A percentile compares a stretch with the other conserved stretches of the same genome.
Conservation (phyloP, 1,140 invertebrate genomes). For the Papilio polyxenes region DNA sequence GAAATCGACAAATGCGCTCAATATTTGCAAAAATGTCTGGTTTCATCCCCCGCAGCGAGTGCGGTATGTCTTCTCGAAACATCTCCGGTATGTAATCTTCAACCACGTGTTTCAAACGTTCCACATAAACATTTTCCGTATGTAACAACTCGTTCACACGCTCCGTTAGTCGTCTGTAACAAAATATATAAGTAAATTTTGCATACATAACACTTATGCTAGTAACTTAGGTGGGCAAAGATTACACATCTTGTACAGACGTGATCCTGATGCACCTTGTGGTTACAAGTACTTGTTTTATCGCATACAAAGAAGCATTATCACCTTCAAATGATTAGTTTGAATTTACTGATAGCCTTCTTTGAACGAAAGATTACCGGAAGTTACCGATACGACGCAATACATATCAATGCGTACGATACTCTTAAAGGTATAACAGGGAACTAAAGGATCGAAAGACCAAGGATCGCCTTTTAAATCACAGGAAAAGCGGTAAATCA, state of each 20-base stretch:
- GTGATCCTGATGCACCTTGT: neutral
- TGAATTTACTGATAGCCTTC: neutral
- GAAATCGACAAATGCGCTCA: conserved; percentile 74
- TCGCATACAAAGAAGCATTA: neutral
- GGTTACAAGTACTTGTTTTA: no score
- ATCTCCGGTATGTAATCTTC: conserved; percentile 77
- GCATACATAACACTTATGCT: neutral
- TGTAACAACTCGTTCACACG: conserved; percentile 76
- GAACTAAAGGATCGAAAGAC: no score
- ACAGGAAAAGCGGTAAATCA: neutral
- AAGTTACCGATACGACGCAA: conserved; percentile 8
- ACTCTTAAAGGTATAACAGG: no score
- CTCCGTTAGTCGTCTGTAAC: conserved; percentile 72
- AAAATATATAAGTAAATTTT: conserved; percentile 38
- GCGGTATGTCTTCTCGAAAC: conserved; percentile 59
- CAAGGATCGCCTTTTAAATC: no score
- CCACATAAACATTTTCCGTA: conserved; percentile 77
- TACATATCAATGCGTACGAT: neutral
- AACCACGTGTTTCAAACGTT: conserved; percentile 73
- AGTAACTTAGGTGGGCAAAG: neutral
- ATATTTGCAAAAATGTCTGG: conserved; percentile 77
- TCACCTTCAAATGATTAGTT: neutral
- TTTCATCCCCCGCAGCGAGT: conserved; percentile 61
- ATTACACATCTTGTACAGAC: no score
- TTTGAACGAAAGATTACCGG: neutral